phyloP scores from a whole-genome alignment of 1,140 invertebrate species.

The Drosophila pallidifrons region DNA sequence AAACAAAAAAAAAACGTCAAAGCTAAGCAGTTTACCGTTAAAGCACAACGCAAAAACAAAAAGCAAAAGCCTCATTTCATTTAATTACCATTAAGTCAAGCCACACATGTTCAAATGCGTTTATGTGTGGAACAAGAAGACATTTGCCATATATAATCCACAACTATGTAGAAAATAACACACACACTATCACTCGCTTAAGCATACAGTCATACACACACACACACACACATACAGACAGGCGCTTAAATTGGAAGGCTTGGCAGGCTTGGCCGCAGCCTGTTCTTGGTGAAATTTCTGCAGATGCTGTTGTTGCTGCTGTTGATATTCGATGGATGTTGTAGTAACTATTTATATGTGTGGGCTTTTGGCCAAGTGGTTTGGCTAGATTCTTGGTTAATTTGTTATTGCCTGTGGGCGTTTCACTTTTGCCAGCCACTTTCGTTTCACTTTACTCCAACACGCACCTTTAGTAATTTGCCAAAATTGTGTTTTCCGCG shows the following conservation, averaged over 20 bases:
- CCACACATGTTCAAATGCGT: constrained; percentile 16
- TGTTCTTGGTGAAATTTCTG: constrained; percentile 80
- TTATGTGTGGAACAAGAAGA: constrained; percentile 4
- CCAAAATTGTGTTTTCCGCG: constrained; percentile 38
- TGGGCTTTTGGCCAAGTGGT: constrained; percentile 77
- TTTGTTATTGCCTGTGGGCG: constrained; percentile 65
- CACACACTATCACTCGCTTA: constrained; percentile 1
- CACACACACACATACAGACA: constrained; percentile 21
- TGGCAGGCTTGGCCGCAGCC: constrained; percentile 46
- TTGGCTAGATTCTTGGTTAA: constrained; percentile 78
- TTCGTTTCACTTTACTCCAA: constrained; percentile 67
- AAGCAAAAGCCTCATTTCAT: constrained; percentile 47
- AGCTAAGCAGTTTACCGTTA: constrained; percentile 68
- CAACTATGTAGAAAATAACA: constrained; percentile 33
- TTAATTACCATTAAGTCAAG: constrained; percentile 73
- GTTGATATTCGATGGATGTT: constrained; percentile 44
- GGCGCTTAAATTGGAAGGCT: constrained; percentile 46
- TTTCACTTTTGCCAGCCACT: constrained; percentile 80
- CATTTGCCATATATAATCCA: constrained; percentile 53
- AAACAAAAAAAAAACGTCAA: constrained; percentile 44
- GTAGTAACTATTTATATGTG: constrained; percentile 64
- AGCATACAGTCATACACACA: not conserved
- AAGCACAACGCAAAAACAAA: constrained; percentile 42
- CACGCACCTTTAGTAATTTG: constrained; percentile 31
- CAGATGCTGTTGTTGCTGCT: constrained; percentile 41